Percentiles rank a stretch among this genome's conserved stretches.
Conservation (phyloP, 2,113 vertebrate species). For the Amblyopsis rosae region DNA sequence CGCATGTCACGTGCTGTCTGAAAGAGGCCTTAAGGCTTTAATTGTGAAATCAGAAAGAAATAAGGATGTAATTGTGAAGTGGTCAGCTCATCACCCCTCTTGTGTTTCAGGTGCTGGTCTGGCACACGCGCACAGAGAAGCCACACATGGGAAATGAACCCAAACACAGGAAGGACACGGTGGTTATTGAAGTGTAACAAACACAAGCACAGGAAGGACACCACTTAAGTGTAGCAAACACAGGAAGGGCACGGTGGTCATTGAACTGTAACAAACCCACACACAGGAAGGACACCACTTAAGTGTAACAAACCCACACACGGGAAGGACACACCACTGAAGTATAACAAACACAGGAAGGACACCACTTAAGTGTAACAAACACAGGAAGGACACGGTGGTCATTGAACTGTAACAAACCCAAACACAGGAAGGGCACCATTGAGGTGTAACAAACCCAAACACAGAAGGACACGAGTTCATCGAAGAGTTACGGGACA, state of each 20-base stretch:
- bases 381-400: slow-evolving; percentile 85
- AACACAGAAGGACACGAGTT: slow-evolving; percentile 88
- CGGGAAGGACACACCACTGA: slow-evolving; percentile 90
- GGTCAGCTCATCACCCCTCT: neutral
- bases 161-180: slow-evolving; percentile 88
- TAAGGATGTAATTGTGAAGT: neutral
- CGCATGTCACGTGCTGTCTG: too few species aligned
- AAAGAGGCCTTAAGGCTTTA: too few species aligned
- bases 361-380: slow-evolving; percentile 93
- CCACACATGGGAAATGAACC: slow-evolving; percentile 92
- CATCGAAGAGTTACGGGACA: slow-evolving; percentile 85
- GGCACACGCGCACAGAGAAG: slow-evolving; percentile 98
- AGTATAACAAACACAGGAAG: slow-evolving; percentile 80
- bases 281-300: neutral
- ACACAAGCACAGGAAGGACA: neutral
- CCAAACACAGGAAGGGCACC: neutral
- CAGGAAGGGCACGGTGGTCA: slow-evolving; percentile 86
- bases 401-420: slow-evolving; percentile 87
- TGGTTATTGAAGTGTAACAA: slow-evolving; percentile 89
- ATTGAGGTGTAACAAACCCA: too few species aligned
- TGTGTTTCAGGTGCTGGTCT: slow-evolving; percentile 88
- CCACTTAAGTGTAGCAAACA: slow-evolving; percentile 60
- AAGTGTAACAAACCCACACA: slow-evolving; percentile 80
- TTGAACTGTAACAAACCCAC: slow-evolving; percentile 83
- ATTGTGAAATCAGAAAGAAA: slow-evolving; percentile 30